A percentile compares a stretch with the other conserved stretches of the same genome.
These are phyloP conservation scores for Lapara coniferarum DNA, from an alignment of 2,888 invertebrate genomes.

Conservation along the genomic window DNA sequence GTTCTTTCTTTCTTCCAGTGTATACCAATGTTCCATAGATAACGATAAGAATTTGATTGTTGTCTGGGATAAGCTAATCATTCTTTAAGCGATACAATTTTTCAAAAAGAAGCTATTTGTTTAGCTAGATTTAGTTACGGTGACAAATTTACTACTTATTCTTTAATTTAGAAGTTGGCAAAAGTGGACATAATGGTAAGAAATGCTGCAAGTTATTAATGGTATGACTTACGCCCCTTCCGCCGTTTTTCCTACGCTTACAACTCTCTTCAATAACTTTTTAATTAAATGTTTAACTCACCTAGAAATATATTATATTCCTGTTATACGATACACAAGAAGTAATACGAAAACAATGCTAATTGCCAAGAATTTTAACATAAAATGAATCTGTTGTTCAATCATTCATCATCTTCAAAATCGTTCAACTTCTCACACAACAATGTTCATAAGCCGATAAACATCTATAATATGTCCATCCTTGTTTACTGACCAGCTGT, in stretches of 20 bases:
- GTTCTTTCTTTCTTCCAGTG: neutral
- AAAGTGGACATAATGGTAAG: conserved; percentile 18
- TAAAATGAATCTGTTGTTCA: too few relatives aligned
- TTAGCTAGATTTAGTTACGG: too few relatives aligned
- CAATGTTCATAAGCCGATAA: neutral
- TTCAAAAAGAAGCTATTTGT: neutral
- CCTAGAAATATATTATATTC: too few relatives aligned
- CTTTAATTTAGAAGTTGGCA: neutral
- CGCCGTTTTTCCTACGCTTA: neutral
- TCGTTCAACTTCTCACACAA: neutral
- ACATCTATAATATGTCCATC: neutral
- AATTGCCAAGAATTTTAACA: neutral
- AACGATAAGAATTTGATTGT: neutral
- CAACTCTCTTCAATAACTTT: too few relatives aligned
- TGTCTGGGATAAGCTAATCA: neutral
- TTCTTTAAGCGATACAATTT: neutral
- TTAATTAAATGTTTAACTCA: too few relatives aligned
- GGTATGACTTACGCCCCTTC: conserved; percentile 12
- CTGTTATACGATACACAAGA: too few relatives aligned
- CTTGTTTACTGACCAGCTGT: neutral
- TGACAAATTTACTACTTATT: neutral
- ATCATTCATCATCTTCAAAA: too few relatives aligned
- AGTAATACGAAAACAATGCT: too few relatives aligned
- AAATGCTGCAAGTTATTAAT: neutral
- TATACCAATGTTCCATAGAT: neutral